Conservation (phyloP, 2,113 vertebrate genomes). For the Caretta caretta region DNA sequence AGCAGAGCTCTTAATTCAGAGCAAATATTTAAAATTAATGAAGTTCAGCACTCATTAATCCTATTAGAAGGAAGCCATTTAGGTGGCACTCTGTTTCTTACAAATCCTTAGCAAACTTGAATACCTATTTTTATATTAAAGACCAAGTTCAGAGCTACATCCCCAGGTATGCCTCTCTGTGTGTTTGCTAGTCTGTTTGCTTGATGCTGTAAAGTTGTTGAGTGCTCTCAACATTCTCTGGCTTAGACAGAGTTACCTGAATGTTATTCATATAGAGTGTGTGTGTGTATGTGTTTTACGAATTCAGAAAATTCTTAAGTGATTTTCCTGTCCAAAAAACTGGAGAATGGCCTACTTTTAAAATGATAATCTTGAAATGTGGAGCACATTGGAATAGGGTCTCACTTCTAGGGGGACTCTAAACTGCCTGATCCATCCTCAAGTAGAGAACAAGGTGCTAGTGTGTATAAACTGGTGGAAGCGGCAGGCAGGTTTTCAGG, state of each 20-base stretch:
- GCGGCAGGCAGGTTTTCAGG: no score
- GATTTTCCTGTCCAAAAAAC: background rate
- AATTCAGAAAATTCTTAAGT: background rate
- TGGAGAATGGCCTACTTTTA: background rate
- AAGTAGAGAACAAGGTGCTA: background rate
- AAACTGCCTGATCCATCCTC: background rate
- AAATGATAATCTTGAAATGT: background rate
- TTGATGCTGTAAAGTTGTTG: background rate
- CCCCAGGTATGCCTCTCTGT: background rate
- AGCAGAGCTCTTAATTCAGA: constrained; percentile 6
- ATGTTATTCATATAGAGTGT: background rate
- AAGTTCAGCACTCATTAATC: constrained; percentile 44
- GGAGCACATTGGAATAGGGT: fast-evolving
- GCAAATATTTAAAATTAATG: constrained; percentile 46
- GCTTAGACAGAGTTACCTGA: background rate
- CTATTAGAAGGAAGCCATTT: constrained; percentile 21
- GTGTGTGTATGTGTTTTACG: background rate
- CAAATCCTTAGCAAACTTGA: background rate
- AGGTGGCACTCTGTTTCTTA: background rate
- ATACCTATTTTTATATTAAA: background rate
- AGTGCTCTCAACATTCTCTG: background rate
- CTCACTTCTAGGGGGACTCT: background rate
- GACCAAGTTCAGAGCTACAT: background rate
- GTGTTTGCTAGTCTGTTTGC: background rate
- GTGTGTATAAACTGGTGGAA: no score